Base-by-base conservation (phyloP, 1,140 invertebrate species). In the Zaprionus ornatus region DNA sequence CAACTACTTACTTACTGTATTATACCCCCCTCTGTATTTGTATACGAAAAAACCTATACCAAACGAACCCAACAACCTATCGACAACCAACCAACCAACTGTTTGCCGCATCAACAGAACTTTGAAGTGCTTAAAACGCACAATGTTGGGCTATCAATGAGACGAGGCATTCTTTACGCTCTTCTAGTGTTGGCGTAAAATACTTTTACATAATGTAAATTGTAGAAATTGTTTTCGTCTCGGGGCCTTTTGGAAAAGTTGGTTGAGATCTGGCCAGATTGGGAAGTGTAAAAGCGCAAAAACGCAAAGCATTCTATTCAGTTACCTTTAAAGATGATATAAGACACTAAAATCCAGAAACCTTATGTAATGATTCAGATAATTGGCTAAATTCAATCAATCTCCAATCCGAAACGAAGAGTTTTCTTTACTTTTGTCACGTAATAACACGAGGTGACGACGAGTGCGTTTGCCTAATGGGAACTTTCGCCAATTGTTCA, bases 101-200 rank as follows among this genome's bases (percentile, higher is more conserved):
- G n/a, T 45, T 52, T 40, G 50, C 61, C 68, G 50, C 60, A 64
- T 71, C 73, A 73, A 84, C 67, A 92, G 91, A 87, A 92, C 91
- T 75, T 90, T 92, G 45, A 92, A 91, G 64, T 79, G 78, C 80
- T 74, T 92, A 77, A 92, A 91, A 74, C 87, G 90, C 80, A 88
- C 88, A 40, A 91, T 92, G 91, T 79, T 92, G 80, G 91, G 91
- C 78, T 92, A 92, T 90, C 91, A 64, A 86, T 75, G 78, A 87
- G 78, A 80, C 57, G 57, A 82, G 73, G 78, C 75, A 62, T 77
- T 84, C 37, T 80, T 82, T 82, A 64, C 86, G 67, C 77, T 86
- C 71, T 83, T 86, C 76, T 84, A 90, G 75, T 86, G 61, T 86
- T 59, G 54, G 79, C 75, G 71, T 74, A 74, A 68, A 66, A 52